Base-by-base conservation (phyloP, 1,140 invertebrate genomes). In the Oscheius sp. region DNA sequence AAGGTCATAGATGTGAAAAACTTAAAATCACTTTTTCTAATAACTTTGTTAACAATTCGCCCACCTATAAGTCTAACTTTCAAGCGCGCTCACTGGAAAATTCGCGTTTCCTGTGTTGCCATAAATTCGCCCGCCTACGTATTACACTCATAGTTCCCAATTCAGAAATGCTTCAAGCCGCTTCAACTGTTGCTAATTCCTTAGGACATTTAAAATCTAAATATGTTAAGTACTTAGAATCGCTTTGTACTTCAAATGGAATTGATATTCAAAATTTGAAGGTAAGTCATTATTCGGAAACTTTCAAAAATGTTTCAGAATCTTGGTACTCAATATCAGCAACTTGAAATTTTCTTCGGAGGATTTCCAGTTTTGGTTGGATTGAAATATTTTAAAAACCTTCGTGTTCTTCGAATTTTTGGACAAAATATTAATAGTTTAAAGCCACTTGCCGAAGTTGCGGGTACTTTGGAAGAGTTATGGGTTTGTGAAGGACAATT, bases 341-440 rank as follows among this genome's bases (percentile, higher is more conserved):
- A 31, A 18, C 62, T 80, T n/a, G 79, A 80, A 68, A 75, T 80
- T 64, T 80, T 82, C 58, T 82, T 80, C 31, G 79, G 80, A 15
- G 79, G 79, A n/a, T 55, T 82, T 26, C 79, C 79, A 35, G 79
- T 80, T 18, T 71, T 80, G 7, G 70, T 80, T 36, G 79, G 79
- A 18, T 58, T 80, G 0, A 74, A 74, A 64, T 80, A 80, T 52
- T 80, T 80, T 65, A 59, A 69, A 10, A 28, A 64, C 32, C 72
- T 80, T 3, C 31, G 68, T 0, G 52, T 66, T 31, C 59, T 80
- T 2, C 63, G 74, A 32, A 36, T 82, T 0, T 55, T 80, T 29
- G 77, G 78, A 28, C 79, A 80, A 49, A 79, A 80, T 15, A 72
- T 82, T 18, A 62, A 58, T 13, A 79, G 67, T 42, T 31, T 80